A percentile compares a stretch with the other conserved stretches of the same genome.
Evolutionary conservation across 2,888 invertebrate genomes (phyloP).

Genomic region (Artemia sp.): DNA sequence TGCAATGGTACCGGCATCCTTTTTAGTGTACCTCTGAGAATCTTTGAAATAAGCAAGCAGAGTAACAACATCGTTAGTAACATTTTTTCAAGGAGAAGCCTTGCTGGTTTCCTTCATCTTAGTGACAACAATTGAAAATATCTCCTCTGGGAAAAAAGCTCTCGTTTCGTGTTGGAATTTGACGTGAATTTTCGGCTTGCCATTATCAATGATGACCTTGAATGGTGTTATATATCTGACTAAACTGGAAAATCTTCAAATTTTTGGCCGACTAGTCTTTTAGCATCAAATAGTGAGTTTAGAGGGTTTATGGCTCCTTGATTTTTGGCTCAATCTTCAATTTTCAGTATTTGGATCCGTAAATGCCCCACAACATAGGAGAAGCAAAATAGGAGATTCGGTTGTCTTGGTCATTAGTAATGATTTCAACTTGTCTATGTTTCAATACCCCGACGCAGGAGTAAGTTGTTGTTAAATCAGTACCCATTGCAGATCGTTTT

Average conservation of each 20-base stretch:
- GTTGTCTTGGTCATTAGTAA: conserved; percentile 65
- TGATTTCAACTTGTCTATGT: conserved; percentile 63
- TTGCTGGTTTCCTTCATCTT: conserved; percentile 31
- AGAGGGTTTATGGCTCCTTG: conserved; percentile 44
- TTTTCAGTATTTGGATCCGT: conserved; percentile 62
- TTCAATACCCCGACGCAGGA: conserved; percentile 68
- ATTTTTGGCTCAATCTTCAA: conserved; percentile 72
- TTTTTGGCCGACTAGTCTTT: conserved; percentile 79
- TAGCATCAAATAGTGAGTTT: conserved; percentile 53
- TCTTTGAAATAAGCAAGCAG: conserved; percentile 63
- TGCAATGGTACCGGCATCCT: conserved; percentile 55
- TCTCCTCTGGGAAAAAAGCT: conserved; percentile 74
- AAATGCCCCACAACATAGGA: conserved; percentile 71
- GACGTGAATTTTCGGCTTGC: conserved; percentile 44
- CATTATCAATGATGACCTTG: conserved; percentile 57
- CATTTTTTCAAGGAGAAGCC: conserved; percentile 26
- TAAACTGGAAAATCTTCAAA: conserved; percentile 78
- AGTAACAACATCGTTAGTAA: conserved; percentile 57
- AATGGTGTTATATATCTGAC: conserved; percentile 81
- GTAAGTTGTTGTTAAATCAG: conserved; percentile 73
- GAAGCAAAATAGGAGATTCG: too few species aligned
- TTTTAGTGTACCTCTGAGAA: conserved; percentile 49
- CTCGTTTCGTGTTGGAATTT: conserved; percentile 74
- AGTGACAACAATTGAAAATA: conserved; percentile 63
- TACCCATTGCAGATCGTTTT: conserved; percentile 47